These are phyloP conservation scores for Charadrius vociferus DNA, from an alignment of 2,113 vertebrate genomes.

Conservation along the genomic window DNA sequence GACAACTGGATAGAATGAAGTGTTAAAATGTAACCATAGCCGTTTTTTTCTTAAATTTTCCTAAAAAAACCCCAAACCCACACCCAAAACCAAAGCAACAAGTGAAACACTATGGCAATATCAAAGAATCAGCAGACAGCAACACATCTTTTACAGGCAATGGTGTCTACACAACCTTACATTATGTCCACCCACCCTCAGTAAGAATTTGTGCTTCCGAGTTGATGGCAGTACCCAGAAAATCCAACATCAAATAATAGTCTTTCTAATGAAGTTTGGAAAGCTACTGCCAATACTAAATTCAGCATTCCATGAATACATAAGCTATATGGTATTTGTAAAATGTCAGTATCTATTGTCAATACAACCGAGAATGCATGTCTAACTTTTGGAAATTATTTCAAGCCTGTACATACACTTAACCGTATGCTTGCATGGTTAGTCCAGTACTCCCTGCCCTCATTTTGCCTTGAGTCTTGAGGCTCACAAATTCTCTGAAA, in stretches of 20 bases:
- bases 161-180: not conserved
- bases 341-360: not conserved
- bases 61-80: not conserved
- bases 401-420: not conserved
- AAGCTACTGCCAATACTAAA: not conserved
- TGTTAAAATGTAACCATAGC: not conserved
- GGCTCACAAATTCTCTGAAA: not conserved
- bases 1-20: not conserved
- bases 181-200: not conserved
- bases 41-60: not conserved
- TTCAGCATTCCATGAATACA: not conserved
- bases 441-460: not conserved
- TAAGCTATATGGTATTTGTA: not conserved
- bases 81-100: not conserved
- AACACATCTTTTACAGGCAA: not conserved
- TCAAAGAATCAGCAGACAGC: not conserved
- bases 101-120: not conserved
- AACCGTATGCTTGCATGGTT: not conserved
- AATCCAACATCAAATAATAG: not conserved
- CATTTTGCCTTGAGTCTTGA: not conserved
- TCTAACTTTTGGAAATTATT: not conserved
- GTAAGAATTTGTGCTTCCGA: not conserved
- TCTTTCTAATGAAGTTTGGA: not conserved
- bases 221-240: not conserved
- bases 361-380: not conserved